Evolutionary conservation across 2,888 invertebrate species (phyloP), one percentile per base, ranked within the genome.

Genomic region (Torymus aiolomorphi): DNA sequence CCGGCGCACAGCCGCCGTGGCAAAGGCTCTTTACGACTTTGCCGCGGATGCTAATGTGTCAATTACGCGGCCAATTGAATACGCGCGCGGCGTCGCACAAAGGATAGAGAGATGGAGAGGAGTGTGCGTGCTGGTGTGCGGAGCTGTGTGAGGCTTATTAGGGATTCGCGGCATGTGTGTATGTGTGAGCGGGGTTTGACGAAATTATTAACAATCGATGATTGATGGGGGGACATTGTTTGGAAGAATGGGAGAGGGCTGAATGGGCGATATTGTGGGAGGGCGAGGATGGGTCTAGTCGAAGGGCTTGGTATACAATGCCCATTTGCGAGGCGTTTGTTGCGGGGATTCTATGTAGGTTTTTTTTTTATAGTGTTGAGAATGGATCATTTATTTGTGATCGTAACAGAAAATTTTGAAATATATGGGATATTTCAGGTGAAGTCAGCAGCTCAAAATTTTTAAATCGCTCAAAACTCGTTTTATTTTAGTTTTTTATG

Each of bases 141-240:
- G 18, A 31, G 61, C 69, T 31, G 31, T 31, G 31, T 31, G 3
- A 31, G 31, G 52, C 65, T 77, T 77, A 66, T 77, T 74, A 69
- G 57, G 63, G 74, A 63, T 71, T 71, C 73, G 11, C 59, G 2
- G 16, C 16, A 59, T 59, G 16, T 57, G 13, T 16, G 13, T 16
- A 57, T 16, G n/a, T 16, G 16, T 18, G 49, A 2, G 13, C 57
- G 13, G 63, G 59, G 67, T 75, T 75, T 69, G 77, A 74, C 77
- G 77, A 80, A 77, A 77, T 77, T 77, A 70, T 76, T 80, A 80
- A 74, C 70, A 59, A 76, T 74, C 54, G 65, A 77, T 80, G 80
- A 80, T 80, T 65, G 73, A 77, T 70, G 77, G 16, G 5, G 49
- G 69, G n/a, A 24, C 51, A 73, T 62, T 63, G 78, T 73, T 72